Base-by-base conservation (phyloP, 2,888 invertebrate genomes). In the Microdon myrmicae region DNA sequence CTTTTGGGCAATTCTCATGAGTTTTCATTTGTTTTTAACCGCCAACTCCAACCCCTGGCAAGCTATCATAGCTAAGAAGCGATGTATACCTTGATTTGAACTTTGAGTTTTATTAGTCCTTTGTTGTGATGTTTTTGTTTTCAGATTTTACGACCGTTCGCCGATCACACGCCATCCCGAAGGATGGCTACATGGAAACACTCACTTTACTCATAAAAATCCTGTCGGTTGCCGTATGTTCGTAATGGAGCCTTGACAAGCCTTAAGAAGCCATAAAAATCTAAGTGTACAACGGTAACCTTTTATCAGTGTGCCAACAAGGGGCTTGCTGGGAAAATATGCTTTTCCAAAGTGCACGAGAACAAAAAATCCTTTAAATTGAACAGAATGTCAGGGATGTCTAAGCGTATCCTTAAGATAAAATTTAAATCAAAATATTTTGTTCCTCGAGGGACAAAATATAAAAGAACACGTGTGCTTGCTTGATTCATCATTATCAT, bases 221-320 rank as follows among this genome's bases (percentile, higher is more conserved):
- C 34, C 12, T 28, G 12, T 20, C 37, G 35, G 53, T 37, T 51
- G 51, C 64, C 64, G 41, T 56, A 64, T 64, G 64, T 37, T 64
- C 32, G 51, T 64, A 64, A 64, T 64, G 64, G 64, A 58, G 45
- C 45, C 58, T 64, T 64, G 64, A 64, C 64, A 64, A 64, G 64
- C 64, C 58, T 64, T 64, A 58, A 64, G 55, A 64, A 43, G 51
- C 37, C 14, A 58, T 64, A 64, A 64, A 64, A 64, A 58, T 58
- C 64, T 47, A 41, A 34, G n/a, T n/a, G 49, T 44, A 56, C 61
- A 64, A 45, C 56, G 56, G 44, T 47, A 45, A 64, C 58, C 64
- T 58, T 64, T 64, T 44, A 53, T 47, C 35, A 49, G 39, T 34
- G 44, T 22, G 26, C 22, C 41, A 14, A 64, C 64, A 58, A 47